Conservation (phyloP, 2,113 vertebrate species). For the Phoxinus phoxinus region DNA sequence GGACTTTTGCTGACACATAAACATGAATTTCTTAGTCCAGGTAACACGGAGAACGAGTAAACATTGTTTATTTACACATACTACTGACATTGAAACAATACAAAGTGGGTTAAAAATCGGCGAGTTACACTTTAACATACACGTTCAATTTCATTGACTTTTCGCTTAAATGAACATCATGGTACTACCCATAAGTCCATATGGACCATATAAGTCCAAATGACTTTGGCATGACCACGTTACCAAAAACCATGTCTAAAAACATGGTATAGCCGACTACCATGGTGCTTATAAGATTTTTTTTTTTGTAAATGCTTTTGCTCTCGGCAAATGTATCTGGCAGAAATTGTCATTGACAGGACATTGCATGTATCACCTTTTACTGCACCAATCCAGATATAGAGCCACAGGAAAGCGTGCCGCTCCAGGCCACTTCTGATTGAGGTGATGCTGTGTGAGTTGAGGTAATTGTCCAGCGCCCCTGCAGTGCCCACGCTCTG, state of each 20-base stretch:
- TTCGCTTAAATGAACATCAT: background rate
- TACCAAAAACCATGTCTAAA: background rate
- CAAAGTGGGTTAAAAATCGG: too few species aligned
- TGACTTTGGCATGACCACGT: background rate
- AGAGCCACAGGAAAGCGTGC: background rate
- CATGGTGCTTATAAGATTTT: background rate
- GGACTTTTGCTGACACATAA: too few species aligned
- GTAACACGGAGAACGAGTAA: too few species aligned
- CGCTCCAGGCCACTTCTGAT: conserved; percentile 51
- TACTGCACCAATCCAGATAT: background rate
- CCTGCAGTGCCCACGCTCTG: conserved; percentile 41
- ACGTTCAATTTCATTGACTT: background rate
- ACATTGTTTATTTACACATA: too few species aligned
- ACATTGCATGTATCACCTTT: conserved; percentile 26
- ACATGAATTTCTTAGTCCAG: too few species aligned
- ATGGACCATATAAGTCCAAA: background rate
- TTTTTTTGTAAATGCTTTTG: background rate
- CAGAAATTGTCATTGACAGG: background rate
- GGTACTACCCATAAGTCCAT: too few species aligned
- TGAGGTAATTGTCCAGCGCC: conserved; percentile 57
- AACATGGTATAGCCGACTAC: background rate
- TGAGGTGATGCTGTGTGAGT: conserved; percentile 51
- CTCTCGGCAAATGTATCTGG: background rate
- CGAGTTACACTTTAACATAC: background rate
- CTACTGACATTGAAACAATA: too few species aligned